phyloP scores from a whole-genome alignment of 2,888 invertebrate genomes.

The Hemithea aestivaria region DNA sequence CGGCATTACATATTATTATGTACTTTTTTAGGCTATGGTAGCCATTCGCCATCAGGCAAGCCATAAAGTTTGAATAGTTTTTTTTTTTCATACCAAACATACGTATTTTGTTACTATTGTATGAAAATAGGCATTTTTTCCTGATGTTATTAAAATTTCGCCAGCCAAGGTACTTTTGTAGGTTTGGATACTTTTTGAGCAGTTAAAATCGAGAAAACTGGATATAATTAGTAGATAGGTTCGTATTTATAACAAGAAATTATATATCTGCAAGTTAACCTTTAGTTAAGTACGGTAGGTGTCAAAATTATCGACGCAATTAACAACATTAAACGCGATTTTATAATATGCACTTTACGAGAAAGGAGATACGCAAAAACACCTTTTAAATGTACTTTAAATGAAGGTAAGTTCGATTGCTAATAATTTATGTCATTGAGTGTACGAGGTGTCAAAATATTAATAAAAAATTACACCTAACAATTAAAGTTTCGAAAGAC shows the following conservation, averaged over 20 bases:
- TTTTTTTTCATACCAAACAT: too few species aligned
- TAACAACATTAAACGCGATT: conserved; percentile 27
- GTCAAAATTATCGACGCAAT: conserved; percentile 24
- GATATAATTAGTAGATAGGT: neutral
- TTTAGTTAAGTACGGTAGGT: conserved; percentile 7
- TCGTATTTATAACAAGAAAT: neutral
- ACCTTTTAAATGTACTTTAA: conserved; percentile 12
- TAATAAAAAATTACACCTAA: conserved; percentile 23
- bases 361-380: conserved; percentile 28
- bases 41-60: too few species aligned
- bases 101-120: too few species aligned
- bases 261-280: conserved; percentile 2
- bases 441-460: conserved; percentile 25
- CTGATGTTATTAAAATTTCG: too few species aligned
- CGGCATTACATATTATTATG: too few species aligned
- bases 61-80: too few species aligned
- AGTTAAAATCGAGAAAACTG: neutral
- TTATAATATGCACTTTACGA: conserved; percentile 26
- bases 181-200: neutral
- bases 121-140: too few species aligned
- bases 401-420: conserved; percentile 11
- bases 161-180: too few species aligned
- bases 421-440: conserved; percentile 30
- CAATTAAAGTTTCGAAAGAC: conserved; percentile 33
- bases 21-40: too few species aligned